Conservation (phyloP, 2,113 vertebrate species). For the Butastur rufipennis region DNA sequence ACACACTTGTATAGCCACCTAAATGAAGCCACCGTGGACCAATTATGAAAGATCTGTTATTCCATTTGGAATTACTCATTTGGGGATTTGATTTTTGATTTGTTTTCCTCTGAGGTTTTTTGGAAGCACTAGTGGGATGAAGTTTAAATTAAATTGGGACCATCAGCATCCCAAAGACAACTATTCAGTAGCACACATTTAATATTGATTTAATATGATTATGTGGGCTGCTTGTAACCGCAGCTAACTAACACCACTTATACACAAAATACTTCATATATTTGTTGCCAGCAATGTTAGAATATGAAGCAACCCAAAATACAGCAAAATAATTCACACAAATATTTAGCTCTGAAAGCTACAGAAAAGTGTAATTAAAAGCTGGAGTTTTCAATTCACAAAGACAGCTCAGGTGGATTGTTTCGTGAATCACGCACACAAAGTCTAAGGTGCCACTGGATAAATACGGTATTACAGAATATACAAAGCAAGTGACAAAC, state of each 20-base stretch:
- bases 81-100: conserved; percentile 51
- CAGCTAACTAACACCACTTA: conserved; percentile 21
- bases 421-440: fast-evolving
- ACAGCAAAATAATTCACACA: not conserved
- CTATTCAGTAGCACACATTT: conserved; percentile 7
- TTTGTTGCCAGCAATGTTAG: not conserved
- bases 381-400: not conserved
- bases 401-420: not conserved
- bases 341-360: not conserved
- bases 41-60: conserved; percentile 20
- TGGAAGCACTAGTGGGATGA: conserved; percentile 7
- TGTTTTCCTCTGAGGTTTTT: conserved; percentile 52
- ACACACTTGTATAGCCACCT: not conserved
- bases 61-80: conserved; percentile 3
- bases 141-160: conserved; percentile 54
- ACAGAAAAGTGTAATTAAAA: not conserved
- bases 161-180: conserved; percentile 16
- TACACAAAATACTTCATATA: not conserved
- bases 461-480: not conserved
- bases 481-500: not conserved
- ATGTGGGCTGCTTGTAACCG: conserved; percentile 11
- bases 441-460: not conserved
- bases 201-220: conserved; percentile 47
- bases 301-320: not conserved
- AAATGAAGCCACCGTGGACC: not conserved